phyloP scores from a whole-genome alignment of 2,888 invertebrate species.

The Ophonus ardosiacus region DNA sequence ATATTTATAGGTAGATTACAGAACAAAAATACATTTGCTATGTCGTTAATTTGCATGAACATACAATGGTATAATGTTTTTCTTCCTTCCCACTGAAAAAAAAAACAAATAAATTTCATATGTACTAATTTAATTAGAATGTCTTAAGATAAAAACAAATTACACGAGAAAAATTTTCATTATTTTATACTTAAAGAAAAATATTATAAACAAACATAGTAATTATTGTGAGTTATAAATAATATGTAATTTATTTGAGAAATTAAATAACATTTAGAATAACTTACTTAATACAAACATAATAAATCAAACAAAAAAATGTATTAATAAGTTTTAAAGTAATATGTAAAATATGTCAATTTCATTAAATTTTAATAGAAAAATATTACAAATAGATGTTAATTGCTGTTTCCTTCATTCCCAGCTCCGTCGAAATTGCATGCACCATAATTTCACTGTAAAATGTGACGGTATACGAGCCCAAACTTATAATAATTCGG shows the following conservation, averaged over 20 bases:
- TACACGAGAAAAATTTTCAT: neutral
- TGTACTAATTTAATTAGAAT: slow-evolving; percentile 19
- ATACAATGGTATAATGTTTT: slow-evolving; percentile 1
- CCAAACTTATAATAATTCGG: no score
- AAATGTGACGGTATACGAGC: no score
- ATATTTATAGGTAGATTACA: slow-evolving; percentile 40
- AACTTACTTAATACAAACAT: neutral
- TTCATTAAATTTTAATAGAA: no score
- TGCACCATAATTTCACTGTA: no score
- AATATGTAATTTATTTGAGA: neutral
- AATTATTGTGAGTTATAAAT: neutral
- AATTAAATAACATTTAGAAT: neutral
- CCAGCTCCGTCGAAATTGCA: no score
- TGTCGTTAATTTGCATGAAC: slow-evolving; percentile 25
- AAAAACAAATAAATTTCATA: neutral
- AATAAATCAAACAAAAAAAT: neutral
- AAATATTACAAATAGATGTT: no score
- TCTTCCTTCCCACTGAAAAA: slow-evolving; percentile 20
- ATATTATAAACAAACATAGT: no score
- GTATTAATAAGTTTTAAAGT: neutral
- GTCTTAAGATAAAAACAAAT: neutral
- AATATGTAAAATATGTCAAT: no score
- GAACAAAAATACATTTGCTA: slow-evolving; percentile 11
- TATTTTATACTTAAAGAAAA: neutral
- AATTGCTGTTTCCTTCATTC: no score